These are phyloP conservation scores for Oceanites oceanicus DNA, from an alignment of 2,113 vertebrate species.

Conservation along the genomic window DNA sequence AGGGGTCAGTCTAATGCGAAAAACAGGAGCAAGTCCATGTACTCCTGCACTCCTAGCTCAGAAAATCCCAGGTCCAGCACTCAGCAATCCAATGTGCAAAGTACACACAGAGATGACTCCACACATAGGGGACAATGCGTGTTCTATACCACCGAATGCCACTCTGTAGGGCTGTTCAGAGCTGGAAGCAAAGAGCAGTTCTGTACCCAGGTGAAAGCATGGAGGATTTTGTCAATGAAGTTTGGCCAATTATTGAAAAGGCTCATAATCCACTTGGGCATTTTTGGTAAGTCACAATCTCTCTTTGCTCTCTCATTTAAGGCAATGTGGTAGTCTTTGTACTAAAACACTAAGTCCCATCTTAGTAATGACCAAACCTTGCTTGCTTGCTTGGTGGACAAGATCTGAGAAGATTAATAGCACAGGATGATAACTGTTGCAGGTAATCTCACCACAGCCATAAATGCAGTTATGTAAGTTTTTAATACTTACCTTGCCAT, in stretches of 20 bases:
- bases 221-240: not conserved
- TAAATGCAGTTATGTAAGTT: not conserved
- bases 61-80: not conserved
- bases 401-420: not conserved
- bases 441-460: not conserved
- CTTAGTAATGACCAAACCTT: not conserved
- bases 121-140: not conserved
- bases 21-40: not conserved
- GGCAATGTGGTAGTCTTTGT: not conserved
- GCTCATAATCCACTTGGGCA: not conserved
- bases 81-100: not conserved
- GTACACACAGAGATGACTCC: not conserved
- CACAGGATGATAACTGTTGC: not conserved
- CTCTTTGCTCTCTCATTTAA: not conserved
- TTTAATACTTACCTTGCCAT: slow-evolving; percentile 77
- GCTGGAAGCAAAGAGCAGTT: not conserved
- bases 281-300: not conserved
- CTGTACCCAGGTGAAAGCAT: not conserved
- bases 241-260: not conserved
- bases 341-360: not conserved
- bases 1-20: not conserved
- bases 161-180: not conserved
- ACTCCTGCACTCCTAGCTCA: not conserved
- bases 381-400: not conserved
- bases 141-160: not conserved